phyloP scores from a whole-genome alignment of 2,797 vertebrate genomes.

The Neopelma chrysocephalum region DNA sequence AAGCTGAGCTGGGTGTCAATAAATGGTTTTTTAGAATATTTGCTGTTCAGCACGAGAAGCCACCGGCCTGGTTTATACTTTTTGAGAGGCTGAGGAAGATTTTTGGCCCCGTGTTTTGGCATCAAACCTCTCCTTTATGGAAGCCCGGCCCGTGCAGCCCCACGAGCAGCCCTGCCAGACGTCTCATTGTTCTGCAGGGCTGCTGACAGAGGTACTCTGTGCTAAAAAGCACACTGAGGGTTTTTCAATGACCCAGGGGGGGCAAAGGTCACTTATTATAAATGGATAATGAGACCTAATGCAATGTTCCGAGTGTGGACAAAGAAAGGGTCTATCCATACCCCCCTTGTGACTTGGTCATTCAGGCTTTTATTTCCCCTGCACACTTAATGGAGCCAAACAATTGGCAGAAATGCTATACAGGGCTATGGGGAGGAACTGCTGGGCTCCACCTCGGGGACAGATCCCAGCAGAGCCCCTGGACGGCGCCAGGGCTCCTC shows the following conservation, averaged over 20 bases:
- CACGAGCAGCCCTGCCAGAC: slow-evolving; percentile 66
- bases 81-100: slow-evolving; percentile 34
- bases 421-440: slow-evolving; percentile 81
- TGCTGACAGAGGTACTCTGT: slow-evolving; percentile 80
- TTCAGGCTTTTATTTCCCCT: slow-evolving; percentile 79
- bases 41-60: not conserved
- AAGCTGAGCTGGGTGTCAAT: not conserved
- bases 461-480: slow-evolving; percentile 83
- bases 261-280: slow-evolving; percentile 86
- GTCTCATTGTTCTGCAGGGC: slow-evolving; percentile 72
- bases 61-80: not conserved
- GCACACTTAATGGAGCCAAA: slow-evolving; percentile 85
- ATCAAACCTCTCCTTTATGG: slow-evolving; percentile 56
- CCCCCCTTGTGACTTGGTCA: slow-evolving; percentile 84
- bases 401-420: slow-evolving; percentile 85
- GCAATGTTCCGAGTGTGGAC: slow-evolving; percentile 84
- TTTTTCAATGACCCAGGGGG: slow-evolving; percentile 84
- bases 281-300: slow-evolving; percentile 90
- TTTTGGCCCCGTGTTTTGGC: slow-evolving; percentile 55
- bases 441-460: slow-evolving; percentile 82
- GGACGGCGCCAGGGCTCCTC: slow-evolving; percentile 83
- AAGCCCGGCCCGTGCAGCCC: slow-evolving; percentile 62
- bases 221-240: slow-evolving; percentile 85
- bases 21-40: not conserved
- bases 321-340: slow-evolving; percentile 81